These are phyloP conservation scores for Drosophila insularis DNA, from an alignment of 1,140 invertebrate species.

Conservation along the genomic window DNA sequence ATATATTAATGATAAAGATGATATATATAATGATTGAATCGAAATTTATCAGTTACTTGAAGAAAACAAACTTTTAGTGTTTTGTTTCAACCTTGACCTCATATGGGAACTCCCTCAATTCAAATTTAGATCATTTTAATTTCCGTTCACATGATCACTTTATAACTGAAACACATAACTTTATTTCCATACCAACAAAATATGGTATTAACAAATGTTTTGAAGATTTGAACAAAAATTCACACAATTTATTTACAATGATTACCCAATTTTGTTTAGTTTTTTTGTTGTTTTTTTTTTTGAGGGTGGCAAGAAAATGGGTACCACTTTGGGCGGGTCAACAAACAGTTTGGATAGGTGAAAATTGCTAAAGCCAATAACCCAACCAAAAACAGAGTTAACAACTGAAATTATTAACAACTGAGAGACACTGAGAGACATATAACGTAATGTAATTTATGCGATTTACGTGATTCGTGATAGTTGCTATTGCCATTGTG, in stretches of 20 bases:
- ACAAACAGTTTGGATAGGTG: constrained; percentile 43
- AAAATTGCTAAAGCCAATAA: constrained; percentile 72
- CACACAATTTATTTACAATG: constrained; percentile 31
- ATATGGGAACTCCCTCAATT: constrained; percentile 1
- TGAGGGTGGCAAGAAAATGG: background rate
- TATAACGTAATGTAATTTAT: constrained; percentile 73
- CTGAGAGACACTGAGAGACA: constrained; percentile 37
- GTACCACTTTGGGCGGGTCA: constrained; percentile 41
- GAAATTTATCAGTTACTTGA: background rate
- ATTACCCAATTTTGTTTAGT: constrained; percentile 51
- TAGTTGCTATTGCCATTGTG: constrained; percentile 7
- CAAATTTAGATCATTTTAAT: constrained; percentile 47
- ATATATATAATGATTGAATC: too few relatives aligned
- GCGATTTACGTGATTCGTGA: constrained; percentile 62
- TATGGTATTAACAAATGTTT: constrained; percentile 38
- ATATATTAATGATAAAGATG: too few relatives aligned
- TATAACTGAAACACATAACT: constrained; percentile 1
- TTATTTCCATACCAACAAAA: constrained; percentile 32
- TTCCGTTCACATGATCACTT: constrained; percentile 37
- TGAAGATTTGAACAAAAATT: constrained; percentile 26
- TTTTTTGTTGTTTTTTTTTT: background rate
- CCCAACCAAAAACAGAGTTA: constrained; percentile 15
- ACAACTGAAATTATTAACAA: constrained; percentile 39
- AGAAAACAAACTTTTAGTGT: background rate
- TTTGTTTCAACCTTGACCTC: constrained; percentile 40